Base-by-base conservation (phyloP, 92 coral and sea anemone species). In the Blastomussa wellsi region DNA sequence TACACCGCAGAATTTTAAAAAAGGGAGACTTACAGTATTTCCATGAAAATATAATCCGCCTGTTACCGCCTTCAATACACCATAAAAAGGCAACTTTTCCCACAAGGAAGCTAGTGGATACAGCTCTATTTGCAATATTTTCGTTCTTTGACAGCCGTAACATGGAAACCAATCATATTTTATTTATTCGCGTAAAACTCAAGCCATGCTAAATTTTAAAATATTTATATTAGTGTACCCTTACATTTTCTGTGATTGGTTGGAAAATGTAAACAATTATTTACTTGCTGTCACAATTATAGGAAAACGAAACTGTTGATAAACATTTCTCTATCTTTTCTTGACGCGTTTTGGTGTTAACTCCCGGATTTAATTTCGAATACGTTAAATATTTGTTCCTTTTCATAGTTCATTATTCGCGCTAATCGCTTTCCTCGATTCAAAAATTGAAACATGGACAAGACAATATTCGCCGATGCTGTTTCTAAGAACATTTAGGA, bases 101-200 rank as follows among this genome's bases (percentile, higher is more conserved):
- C 17, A 65, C 75, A 16, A 60, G 7, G n/a, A 32, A 20, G 15
- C 7, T 2, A 22, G 32, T 26, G 68, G 32, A 70, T 13, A 1
- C 12, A 41, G n/a, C n/a, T n/a, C n/a, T 41, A 1, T 17, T 78
- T 66, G 9, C 24, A 24, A 53, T 51, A 79, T 26, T 55, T 51
- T 73, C 62, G 59, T 77, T 59, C 55, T 69, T 79, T 79, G 73
- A 68, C 84, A 78, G 81, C 69, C 74, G 66, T 44, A 49, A 3
- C 74, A 33, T 73, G 29, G 77, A 62, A 49, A 85, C 77, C 48
- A 53, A 41, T 16, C 47, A 70, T 71, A 64, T 74, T 39, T 81
- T 53, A 57, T 86, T 86, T 15, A 80, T 76, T 29, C 32, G 49
- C 33, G 20, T 44, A 22, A 80, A 55, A 80, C 38, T 35, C 73